Evolutionary conservation across 2,888 invertebrate species (phyloP), one percentile per base, ranked within the genome.

Genomic region (Adela reaumurella): DNA sequence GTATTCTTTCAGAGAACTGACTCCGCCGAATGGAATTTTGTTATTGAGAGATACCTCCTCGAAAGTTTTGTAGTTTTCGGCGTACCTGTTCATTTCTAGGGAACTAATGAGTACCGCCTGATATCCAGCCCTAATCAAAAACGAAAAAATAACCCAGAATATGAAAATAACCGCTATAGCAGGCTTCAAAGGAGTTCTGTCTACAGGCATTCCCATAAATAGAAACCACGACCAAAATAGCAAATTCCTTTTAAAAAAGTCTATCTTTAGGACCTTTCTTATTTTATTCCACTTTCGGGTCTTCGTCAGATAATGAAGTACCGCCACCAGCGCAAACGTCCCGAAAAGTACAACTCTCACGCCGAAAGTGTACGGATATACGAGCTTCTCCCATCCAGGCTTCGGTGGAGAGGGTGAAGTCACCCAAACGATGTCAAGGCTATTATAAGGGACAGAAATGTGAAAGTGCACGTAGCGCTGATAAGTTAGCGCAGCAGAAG

Each of bases 101-200:
- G 63, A 59, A 53, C 57, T 54, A n/a, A 67, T 59, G 2, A 71
- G 58, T 16, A 61, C 60, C 2, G 60, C 67, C 56, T 69, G 69
- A 51, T 71, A 71, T n/a, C 61, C 61, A 14, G 54, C 61, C 50
- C 67, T 61, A n/a, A 71, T 56, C 4, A 70, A 50, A 51, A 63
- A 63, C 52, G 63, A 62, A 50, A 64, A 67, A 64, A 64, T 68
- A 50, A 71, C 56, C 69, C 68, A 71, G 19, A 53, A 55, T 16
- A 55, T 61, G 19, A 69, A 55, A n/a, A 62, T 50, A 4, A 57
- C 43, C n/a, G 61, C 49, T n/a, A 65, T 54, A 50, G 56, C 52
- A 14, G 52, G 50, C 48, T 60, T 67, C 0, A 52, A 49, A 1
- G 71, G 66, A 46, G 61, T 50, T 55, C 51, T 61, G 5, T 54